Evolutionary conservation across 2,797 vertebrate species (phyloP).

Genomic region (Aeoliscus strigatus): DNA sequence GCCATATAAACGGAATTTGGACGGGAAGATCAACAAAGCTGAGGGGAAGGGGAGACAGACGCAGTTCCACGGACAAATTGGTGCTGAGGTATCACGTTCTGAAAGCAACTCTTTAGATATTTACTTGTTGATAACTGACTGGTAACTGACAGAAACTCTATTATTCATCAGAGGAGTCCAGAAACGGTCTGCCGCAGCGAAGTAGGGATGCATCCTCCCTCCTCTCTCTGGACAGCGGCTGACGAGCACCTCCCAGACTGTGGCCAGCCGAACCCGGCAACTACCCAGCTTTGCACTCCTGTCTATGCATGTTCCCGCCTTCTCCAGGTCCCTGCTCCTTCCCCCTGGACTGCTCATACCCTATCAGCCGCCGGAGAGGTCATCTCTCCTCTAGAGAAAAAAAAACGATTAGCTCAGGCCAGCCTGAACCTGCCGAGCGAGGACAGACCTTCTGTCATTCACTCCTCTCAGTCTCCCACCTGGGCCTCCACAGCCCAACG

Average conservation of each 20-base stretch:
- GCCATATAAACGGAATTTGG: constrained; percentile 82
- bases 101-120: no score
- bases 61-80: constrained; percentile 67
- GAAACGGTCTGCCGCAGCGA: constrained; percentile 47
- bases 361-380: constrained; percentile 74
- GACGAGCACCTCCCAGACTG: constrained; percentile 44
- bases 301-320: constrained; percentile 51
- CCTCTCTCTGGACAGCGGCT: constrained; percentile 49
- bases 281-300: constrained; percentile 31
- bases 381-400: constrained; percentile 94
- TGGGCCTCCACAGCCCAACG: constrained; percentile 41
- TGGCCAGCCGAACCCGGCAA: constrained; percentile 27
- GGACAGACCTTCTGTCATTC: constrained; percentile 60
- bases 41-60: constrained; percentile 66
- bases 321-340: constrained; percentile 62
- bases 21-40: constrained; percentile 64
- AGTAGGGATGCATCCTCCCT: constrained; percentile 41
- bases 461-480: constrained; percentile 58
- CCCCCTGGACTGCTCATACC: constrained; percentile 49
- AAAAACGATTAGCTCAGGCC: constrained; percentile 89
- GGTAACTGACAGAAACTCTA: background rate
- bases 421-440: constrained; percentile 71
- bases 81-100: constrained; percentile 56
- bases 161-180: constrained; percentile 45
- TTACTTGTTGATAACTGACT: background rate